Percentiles rank a stretch among this genome's conserved stretches.
Conservation (phyloP, 37 sponge, comb jelly and placozoan species). For the Oopsacas minuta region DNA sequence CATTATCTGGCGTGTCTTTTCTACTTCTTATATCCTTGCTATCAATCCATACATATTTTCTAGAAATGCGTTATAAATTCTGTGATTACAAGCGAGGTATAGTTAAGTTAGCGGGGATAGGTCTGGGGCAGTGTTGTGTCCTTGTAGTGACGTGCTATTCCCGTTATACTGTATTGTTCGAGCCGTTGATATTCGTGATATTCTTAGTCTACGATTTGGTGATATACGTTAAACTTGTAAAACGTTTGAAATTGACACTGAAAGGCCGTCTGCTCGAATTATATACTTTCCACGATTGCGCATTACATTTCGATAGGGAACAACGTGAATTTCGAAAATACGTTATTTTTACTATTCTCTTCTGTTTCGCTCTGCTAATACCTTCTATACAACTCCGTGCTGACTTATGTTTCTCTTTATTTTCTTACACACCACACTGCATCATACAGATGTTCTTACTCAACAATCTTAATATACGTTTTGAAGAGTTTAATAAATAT, state of each 20-base stretch:
- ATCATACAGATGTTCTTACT: background rate
- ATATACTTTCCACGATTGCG: background rate
- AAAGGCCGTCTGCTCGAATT: background rate
- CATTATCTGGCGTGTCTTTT: background rate
- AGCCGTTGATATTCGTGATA: background rate
- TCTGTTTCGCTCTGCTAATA: background rate
- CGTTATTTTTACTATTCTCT: background rate
- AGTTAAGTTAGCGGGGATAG: background rate
- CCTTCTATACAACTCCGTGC: background rate
- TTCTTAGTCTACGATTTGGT: background rate
- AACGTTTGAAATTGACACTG: background rate
- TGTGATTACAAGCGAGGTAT: background rate
- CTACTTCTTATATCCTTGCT: background rate
- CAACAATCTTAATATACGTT: background rate
- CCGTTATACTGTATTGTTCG: background rate
- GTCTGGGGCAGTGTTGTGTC: background rate
- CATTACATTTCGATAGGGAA: background rate
- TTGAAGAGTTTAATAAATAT: background rate
- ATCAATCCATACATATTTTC: background rate
- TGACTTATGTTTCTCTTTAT: background rate
- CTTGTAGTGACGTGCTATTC: background rate
- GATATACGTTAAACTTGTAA: background rate
- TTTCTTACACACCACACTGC: background rate
- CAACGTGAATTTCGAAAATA: background rate
- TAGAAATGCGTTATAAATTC: background rate